Conservation (phyloP, 2,113 vertebrate genomes). For the Nipponia nippon region DNA sequence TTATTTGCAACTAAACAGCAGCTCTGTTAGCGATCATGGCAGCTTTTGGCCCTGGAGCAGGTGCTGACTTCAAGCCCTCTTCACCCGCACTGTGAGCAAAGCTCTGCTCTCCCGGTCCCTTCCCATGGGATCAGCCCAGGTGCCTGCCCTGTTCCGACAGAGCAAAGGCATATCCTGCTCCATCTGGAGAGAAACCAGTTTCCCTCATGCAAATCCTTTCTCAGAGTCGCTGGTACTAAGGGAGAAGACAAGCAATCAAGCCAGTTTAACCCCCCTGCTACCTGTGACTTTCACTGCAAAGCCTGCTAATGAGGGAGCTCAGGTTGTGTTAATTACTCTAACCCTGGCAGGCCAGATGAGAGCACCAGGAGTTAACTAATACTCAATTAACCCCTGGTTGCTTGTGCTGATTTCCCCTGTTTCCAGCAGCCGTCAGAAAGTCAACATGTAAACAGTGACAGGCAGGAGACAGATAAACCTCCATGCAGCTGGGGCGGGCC, state of each 20-base stretch:
- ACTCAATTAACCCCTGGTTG: constrained; percentile 37
- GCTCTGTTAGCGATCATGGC: not conserved
- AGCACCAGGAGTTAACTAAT: constrained; percentile 45
- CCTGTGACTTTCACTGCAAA: constrained; percentile 1
- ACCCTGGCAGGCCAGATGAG: not conserved
- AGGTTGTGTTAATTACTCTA: constrained; percentile 43
- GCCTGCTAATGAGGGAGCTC: constrained; percentile 20
- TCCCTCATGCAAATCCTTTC: not conserved
- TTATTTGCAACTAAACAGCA: not conserved
- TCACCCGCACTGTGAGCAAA: accelerated
- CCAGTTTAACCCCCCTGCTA: not conserved
- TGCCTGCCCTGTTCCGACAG: not conserved
- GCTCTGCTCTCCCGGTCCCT: not conserved
- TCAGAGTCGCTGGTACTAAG: not conserved
- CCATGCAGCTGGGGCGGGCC: not conserved
- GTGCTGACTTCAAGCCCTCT: not conserved
- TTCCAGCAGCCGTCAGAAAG: not conserved
- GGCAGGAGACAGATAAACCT: not conserved
- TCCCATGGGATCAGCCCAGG: not conserved
- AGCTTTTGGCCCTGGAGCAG: not conserved
- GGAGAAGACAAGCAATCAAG: not conserved
- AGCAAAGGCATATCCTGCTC: not conserved
- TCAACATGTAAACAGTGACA: not conserved
- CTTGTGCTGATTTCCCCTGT: not conserved
- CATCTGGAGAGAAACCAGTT: not conserved